These are phyloP conservation scores for Strix aluco DNA, from an alignment of 2,113 vertebrate genomes.

Conservation along the genomic window DNA sequence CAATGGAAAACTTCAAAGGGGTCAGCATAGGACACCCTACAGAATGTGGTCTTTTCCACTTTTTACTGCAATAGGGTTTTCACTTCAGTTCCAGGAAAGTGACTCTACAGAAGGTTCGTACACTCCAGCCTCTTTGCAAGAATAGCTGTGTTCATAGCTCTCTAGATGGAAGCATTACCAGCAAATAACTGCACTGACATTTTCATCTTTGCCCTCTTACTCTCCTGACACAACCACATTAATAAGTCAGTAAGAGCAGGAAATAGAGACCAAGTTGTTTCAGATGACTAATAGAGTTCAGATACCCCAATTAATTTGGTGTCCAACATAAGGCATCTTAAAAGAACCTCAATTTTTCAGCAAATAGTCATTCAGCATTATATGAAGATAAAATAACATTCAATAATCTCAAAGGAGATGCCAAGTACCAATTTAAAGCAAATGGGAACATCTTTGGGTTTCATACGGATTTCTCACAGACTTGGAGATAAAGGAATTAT, in stretches of 20 bases:
- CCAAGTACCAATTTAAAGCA: neutral
- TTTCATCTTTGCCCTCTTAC: neutral
- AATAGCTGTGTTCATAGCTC: neutral
- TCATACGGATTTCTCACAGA: neutral
- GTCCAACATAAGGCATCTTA: neutral
- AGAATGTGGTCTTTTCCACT: neutral
- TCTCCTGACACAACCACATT: neutral
- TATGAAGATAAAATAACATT: neutral
- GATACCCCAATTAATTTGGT: constrained; percentile 26
- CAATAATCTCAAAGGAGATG: neutral
- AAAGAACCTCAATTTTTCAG: constrained; percentile 3
- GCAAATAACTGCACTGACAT: neutral
- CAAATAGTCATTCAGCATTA: neutral
- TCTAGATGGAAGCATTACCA: neutral
- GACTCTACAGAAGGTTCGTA: neutral
- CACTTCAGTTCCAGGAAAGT: neutral
- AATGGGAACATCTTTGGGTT: neutral
- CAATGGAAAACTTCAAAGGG: neutral
- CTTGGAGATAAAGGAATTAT: neutral
- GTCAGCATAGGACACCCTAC: neutral
- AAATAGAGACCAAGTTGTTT: neutral
- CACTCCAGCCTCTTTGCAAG: neutral
- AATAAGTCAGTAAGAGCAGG: neutral
- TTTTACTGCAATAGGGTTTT: neutral
- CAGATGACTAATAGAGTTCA: constrained; percentile 45